phyloP scores from a whole-genome alignment of 2,797 vertebrate genomes.

The Otolemur crassicaudatus region DNA sequence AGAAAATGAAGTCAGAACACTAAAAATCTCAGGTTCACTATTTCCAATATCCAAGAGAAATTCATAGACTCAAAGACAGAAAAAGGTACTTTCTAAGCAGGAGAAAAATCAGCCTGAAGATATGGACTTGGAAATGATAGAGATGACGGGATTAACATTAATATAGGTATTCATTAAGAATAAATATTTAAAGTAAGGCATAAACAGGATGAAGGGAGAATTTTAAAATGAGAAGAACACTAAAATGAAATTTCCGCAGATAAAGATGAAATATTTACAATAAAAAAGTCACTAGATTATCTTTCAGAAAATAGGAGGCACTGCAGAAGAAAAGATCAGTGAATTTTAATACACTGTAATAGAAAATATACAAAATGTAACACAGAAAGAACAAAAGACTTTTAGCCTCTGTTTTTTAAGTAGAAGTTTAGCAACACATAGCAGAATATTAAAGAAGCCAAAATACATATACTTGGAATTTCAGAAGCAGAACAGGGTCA shows the following conservation, averaged over 20 bases:
- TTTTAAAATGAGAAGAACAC: background rate
- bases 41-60: background rate
- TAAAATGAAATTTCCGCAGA: background rate
- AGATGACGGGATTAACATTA: background rate
- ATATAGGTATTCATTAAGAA: background rate
- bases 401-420: background rate
- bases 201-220: background rate
- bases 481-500: background rate
- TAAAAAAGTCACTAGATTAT: background rate
- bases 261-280: background rate
- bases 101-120: background rate
- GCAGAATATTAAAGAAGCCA: background rate
- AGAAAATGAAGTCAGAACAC: background rate
- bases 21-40: background rate
- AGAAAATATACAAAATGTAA: background rate
- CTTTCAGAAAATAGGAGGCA: background rate
- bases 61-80: background rate
- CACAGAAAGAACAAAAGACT: background rate
- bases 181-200: background rate
- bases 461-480: background rate
- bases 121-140: background rate
- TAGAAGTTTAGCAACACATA: background rate
- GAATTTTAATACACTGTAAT: background rate
- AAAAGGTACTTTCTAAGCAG: background rate
- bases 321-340: background rate